Evolutionary conservation across 2,888 invertebrate genomes (phyloP).

Genomic region (Microplitis deprimator): DNA sequence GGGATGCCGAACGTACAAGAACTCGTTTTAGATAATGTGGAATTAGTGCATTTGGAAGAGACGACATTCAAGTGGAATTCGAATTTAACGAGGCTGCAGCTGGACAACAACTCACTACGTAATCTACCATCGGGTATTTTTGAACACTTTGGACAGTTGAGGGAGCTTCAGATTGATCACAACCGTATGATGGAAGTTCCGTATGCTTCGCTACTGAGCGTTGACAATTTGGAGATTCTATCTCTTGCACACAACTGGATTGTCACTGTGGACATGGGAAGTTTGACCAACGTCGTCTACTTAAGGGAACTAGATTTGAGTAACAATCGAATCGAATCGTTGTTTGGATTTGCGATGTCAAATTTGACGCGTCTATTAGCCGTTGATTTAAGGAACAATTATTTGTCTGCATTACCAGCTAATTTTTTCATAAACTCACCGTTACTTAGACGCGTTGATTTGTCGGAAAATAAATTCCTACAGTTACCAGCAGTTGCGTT

Average conservation of each 20-base stretch:
- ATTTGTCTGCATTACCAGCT: constrained; percentile 82
- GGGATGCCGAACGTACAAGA: constrained; percentile 85
- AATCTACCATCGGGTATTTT: constrained; percentile 84
- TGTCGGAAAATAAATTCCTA: constrained; percentile 84
- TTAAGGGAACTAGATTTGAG: constrained; percentile 83
- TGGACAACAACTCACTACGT: constrained; percentile 80
- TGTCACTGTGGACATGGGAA: constrained; percentile 82
- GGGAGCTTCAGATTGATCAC: constrained; percentile 81
- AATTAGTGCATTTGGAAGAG: constrained; percentile 80
- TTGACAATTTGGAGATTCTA: constrained; percentile 82
- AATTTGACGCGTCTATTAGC: constrained; percentile 82
- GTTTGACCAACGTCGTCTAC: constrained; percentile 82
- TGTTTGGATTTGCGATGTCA: constrained; percentile 87
- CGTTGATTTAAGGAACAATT: constrained; percentile 84
- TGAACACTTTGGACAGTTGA: constrained; percentile 80
- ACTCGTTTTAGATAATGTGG: constrained; percentile 79
- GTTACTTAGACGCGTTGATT: constrained; percentile 81
- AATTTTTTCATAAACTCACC: constrained; percentile 86
- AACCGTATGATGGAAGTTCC: constrained; percentile 84
- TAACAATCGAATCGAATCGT: constrained; percentile 82
- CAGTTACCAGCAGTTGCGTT: constrained; percentile 85
- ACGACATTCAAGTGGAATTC: constrained; percentile 83
- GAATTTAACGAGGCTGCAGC: constrained; percentile 82
- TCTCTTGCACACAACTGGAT: constrained; percentile 80
- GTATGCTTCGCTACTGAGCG: constrained; percentile 83